These are phyloP conservation scores for Phylloscopus trochiloides DNA, from an alignment of 2,113 vertebrate species.

Conservation along the genomic window DNA sequence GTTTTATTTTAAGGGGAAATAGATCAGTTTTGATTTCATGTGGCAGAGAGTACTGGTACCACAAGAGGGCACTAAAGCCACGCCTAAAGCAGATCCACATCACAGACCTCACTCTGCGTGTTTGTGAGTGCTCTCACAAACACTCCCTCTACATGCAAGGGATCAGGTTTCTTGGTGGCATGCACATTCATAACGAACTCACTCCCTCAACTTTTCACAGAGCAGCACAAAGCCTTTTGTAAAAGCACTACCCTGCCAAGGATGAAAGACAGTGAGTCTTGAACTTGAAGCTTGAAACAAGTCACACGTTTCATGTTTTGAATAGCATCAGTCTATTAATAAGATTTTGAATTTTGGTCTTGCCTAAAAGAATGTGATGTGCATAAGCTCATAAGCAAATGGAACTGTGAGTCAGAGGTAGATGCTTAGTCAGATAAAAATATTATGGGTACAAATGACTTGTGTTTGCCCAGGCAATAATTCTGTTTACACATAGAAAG, in stretches of 20 bases:
- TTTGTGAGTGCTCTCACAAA: background rate
- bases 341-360: background rate
- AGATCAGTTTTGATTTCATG: background rate
- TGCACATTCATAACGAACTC: background rate
- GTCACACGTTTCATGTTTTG: background rate
- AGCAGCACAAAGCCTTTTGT: background rate
- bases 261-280: background rate
- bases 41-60: background rate
- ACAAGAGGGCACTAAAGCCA: slow-evolving; percentile 59
- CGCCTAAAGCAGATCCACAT: background rate
- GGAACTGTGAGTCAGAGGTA: background rate
- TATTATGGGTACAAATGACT: background rate
- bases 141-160: background rate
- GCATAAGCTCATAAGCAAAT: background rate
- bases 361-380: background rate
- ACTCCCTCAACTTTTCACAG: background rate
- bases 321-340: background rate
- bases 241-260: background rate
- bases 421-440: background rate
- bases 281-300: background rate
- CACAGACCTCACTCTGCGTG: background rate
- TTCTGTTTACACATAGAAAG: background rate
- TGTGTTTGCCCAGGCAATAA: background rate
- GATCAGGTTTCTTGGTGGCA: background rate
- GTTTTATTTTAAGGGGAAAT: background rate